Percentiles rank a stretch among this genome's conserved stretches.
These are phyloP conservation scores for Galleria mellonella DNA, from an alignment of 1,140 invertebrate genomes.

Conservation along the genomic window DNA sequence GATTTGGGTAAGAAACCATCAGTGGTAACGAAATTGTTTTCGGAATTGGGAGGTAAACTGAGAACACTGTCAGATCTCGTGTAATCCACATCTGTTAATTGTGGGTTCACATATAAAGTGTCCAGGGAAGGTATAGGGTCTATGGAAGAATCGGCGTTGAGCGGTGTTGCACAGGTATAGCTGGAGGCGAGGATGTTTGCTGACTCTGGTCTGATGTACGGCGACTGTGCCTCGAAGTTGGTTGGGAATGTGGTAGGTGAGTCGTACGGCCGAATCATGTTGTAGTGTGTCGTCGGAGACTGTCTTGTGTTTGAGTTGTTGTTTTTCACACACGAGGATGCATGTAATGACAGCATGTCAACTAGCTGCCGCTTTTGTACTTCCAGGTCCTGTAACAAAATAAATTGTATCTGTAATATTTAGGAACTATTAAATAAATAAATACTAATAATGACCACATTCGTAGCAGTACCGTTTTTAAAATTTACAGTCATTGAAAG, in stretches of 20 bases:
- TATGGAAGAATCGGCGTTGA: constrained; percentile 55
- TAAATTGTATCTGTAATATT: background rate
- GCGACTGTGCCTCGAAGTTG: constrained; percentile 60
- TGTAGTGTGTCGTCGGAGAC: constrained; percentile 52
- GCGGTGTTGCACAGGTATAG: constrained; percentile 54
- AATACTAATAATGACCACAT: background rate
- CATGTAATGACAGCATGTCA: constrained; percentile 84
- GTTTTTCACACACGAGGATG: constrained; percentile 81
- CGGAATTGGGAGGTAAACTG: constrained; percentile 49
- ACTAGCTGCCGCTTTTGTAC: constrained; percentile 82
- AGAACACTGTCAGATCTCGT: constrained; percentile 61
- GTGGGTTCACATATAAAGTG: constrained; percentile 46
- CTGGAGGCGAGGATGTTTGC: constrained; percentile 71
- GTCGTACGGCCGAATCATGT: constrained; percentile 60
- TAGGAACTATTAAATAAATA: background rate
- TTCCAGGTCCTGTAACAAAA: constrained; percentile 79
- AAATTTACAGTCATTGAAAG: too few species aligned
- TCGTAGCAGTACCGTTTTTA: background rate
- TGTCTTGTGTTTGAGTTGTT: constrained; percentile 52
- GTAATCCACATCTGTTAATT: constrained; percentile 48
- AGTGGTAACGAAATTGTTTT: constrained; percentile 44
- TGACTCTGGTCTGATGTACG: constrained; percentile 69
- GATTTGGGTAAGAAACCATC: constrained; percentile 62
- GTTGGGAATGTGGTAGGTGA: constrained; percentile 58
- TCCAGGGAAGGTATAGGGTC: constrained; percentile 57